These are phyloP conservation scores for Salvator merianae DNA, from an alignment of 2,113 vertebrate species.

Conservation along the genomic window DNA sequence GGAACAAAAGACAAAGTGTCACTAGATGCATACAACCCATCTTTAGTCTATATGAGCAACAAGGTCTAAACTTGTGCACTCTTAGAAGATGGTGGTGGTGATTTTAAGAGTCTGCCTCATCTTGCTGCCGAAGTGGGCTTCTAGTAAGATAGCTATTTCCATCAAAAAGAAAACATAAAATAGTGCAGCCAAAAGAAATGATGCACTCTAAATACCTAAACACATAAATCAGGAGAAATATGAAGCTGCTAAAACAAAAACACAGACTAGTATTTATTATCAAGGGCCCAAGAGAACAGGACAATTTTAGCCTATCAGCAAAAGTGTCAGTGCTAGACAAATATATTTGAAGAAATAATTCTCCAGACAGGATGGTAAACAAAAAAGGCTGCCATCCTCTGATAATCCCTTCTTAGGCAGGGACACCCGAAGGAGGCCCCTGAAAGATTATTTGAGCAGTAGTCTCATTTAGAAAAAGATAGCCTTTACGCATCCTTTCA, in stretches of 20 bases:
- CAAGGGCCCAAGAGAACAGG: not conserved
- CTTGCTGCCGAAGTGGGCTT: not conserved
- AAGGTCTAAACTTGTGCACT: too few species aligned
- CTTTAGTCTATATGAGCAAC: not conserved
- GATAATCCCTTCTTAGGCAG: too few species aligned
- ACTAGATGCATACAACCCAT: not conserved
- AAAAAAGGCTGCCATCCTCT: too few species aligned
- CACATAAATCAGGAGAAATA: not conserved
- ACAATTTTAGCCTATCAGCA: not conserved
- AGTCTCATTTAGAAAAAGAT: too few species aligned
- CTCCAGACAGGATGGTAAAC: not conserved
- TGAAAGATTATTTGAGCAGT: too few species aligned
- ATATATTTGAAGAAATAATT: not conserved
- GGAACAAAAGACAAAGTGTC: not conserved
- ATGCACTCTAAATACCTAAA: not conserved
- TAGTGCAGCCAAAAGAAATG: too few species aligned
- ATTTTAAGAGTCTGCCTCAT: not conserved
- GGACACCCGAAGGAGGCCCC: too few species aligned
- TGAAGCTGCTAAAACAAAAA: not conserved
- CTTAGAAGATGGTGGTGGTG: too few species aligned
- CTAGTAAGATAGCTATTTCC: not conserved
- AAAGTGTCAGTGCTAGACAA: not conserved
- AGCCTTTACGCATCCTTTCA: too few species aligned
- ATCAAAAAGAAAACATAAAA: not conserved
- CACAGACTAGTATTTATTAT: not conserved